Conservation (phyloP, 2,797 vertebrate species). For the Tragelaphus oryx region DNA sequence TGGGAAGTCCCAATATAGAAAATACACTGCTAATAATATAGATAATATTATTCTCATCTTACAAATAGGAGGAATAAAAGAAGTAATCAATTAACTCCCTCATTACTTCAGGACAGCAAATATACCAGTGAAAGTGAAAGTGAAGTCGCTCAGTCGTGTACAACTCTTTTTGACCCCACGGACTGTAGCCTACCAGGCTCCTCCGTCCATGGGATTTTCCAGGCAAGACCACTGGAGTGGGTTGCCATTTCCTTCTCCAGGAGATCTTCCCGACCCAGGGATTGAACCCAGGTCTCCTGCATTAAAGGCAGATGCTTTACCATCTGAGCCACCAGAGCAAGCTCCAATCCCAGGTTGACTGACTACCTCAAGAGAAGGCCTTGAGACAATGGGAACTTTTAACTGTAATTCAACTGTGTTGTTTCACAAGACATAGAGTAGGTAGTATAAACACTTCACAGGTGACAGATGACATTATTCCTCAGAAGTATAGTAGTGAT, state of each 20-base stretch:
- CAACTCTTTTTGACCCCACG: neutral
- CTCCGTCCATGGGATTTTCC: neutral
- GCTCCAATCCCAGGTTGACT: neutral
- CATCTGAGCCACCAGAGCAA: neutral
- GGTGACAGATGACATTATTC: neutral
- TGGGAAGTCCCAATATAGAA: neutral
- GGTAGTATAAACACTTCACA: neutral
- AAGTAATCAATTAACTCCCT: neutral
- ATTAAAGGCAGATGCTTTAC: neutral
- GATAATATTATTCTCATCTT: neutral
- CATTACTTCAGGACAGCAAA: neutral
- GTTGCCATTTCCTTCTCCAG: neutral
- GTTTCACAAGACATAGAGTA: neutral
- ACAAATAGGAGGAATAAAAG: neutral
- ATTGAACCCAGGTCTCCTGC: rapidly evolving
- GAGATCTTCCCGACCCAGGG: neutral
- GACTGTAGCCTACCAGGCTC: neutral
- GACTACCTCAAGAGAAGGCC: neutral
- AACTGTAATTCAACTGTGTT: neutral
- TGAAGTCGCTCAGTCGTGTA: neutral
- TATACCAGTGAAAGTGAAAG: neutral
- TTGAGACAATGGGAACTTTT: neutral
- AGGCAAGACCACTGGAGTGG: neutral
- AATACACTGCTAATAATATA: neutral
- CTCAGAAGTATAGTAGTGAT: neutral